Conservation (phyloP, 2,888 invertebrate species). For the Cryptosula pallasiana region DNA sequence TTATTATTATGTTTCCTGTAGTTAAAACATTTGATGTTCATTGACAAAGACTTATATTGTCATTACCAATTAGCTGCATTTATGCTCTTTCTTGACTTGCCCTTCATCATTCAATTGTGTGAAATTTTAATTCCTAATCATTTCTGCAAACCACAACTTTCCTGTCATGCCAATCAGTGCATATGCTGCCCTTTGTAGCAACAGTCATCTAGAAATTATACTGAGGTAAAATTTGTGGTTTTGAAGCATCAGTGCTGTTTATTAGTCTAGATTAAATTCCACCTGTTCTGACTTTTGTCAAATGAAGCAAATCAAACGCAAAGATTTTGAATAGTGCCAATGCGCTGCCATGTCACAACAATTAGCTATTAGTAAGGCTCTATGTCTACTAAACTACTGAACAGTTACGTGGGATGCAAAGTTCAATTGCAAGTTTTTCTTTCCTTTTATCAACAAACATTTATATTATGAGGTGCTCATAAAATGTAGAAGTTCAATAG, state of each 20-base stretch:
- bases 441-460: background rate
- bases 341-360: no score
- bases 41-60: conserved; percentile 7
- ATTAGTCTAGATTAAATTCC: background rate
- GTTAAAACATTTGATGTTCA: conserved; percentile 4
- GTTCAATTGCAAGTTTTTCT: background rate
- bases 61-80: background rate
- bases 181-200: background rate
- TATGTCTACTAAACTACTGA: no score
- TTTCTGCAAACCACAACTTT: background rate
- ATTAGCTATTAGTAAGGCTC: no score
- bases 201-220: background rate
- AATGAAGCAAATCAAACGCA: background rate
- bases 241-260: conserved; percentile 12
- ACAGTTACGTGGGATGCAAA: no score
- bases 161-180: background rate
- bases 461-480: no score
- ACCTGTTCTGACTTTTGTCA: background rate
- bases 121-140: background rate
- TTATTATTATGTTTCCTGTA: conserved; percentile 7
- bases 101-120: background rate
- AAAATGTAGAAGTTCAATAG: no score
- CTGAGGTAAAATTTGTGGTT: conserved; percentile 21
- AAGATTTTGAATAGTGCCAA: background rate
- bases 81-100: background rate